These are phyloP conservation scores for Gambelia wislizenii DNA, from an alignment of 2,797 vertebrate species.

Conservation along the genomic window DNA sequence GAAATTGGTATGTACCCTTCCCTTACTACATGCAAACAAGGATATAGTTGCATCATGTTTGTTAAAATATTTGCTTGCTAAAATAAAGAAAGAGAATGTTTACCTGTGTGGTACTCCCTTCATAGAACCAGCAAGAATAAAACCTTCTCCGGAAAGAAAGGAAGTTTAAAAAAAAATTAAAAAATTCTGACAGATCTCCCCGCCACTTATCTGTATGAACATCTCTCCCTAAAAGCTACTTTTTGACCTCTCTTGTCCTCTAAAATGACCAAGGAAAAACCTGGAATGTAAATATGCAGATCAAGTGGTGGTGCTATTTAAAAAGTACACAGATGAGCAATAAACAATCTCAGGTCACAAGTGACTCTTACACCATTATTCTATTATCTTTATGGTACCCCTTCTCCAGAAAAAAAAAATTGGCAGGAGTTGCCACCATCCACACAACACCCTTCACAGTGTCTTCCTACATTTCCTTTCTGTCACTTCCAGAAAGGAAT, in stretches of 20 bases:
- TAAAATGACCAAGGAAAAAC: neutral
- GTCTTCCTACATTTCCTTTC: no score
- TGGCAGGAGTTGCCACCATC: no score
- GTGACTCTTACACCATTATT: no score
- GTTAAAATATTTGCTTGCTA: slow-evolving; percentile 43
- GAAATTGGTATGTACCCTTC: neutral
- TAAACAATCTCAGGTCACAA: no score
- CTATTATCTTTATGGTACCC: no score
- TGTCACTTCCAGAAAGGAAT: no score
- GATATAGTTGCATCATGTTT: slow-evolving; percentile 36
- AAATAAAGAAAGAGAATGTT: slow-evolving; percentile 17
- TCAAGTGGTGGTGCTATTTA: neutral
- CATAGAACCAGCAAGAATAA: slow-evolving; percentile 29
- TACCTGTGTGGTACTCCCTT: slow-evolving; percentile 9
- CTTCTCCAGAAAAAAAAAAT: no score
- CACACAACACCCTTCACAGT: no score
- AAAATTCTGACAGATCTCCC: neutral
- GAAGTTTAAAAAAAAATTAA: no score
- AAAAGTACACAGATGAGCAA: neutral
- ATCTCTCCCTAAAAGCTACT: neutral
- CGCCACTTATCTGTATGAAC: neutral
- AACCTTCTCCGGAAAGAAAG: slow-evolving; percentile 9
- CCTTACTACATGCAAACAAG: slow-evolving; percentile 14
- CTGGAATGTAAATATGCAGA: neutral
- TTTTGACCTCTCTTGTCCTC: neutral